Evolutionary conservation across 2,888 invertebrate genomes (phyloP).

Genomic region (Scotopteryx bipunctaria): DNA sequence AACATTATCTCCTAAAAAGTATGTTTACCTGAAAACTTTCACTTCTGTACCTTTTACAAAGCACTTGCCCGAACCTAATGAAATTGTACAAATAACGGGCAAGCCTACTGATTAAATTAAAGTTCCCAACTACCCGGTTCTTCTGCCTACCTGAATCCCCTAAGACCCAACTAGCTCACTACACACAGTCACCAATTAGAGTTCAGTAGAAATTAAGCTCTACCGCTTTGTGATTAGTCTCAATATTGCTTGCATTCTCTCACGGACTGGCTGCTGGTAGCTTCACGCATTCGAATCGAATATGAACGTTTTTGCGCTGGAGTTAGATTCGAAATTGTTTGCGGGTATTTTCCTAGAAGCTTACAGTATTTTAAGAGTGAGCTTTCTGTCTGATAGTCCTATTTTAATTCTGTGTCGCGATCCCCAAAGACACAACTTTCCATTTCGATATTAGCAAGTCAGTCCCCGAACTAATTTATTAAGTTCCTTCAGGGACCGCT

Average conservation of each 20-base stretch:
- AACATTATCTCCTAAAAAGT: neutral
- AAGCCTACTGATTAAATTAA: slow-evolving; percentile 30
- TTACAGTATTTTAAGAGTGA: slow-evolving; percentile 4
- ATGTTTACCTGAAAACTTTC: slow-evolving; percentile 10
- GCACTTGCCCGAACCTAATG: slow-evolving; percentile 18
- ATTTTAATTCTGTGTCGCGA: slow-evolving; percentile 22
- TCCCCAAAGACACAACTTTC: slow-evolving; percentile 42
- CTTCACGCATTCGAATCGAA: neutral
- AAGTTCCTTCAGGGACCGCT: slow-evolving; percentile 41
- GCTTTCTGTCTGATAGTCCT: neutral
- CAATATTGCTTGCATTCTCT: slow-evolving; percentile 2
- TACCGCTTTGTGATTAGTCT: slow-evolving; percentile 7
- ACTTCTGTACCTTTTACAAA: slow-evolving; percentile 13
- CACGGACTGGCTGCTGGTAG: neutral
- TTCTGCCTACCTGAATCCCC: slow-evolving; percentile 25
- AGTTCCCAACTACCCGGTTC: slow-evolving; percentile 24
- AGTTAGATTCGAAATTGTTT: slow-evolving; percentile 14
- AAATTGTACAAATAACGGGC: slow-evolving; percentile 27
- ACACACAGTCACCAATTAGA: neutral
- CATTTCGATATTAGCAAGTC: slow-evolving; percentile 52
- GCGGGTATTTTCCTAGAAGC: neutral
- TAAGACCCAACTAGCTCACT: slow-evolving; percentile 35
- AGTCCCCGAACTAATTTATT: slow-evolving; percentile 49
- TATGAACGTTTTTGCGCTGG: slow-evolving; percentile 10
- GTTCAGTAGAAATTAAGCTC: slow-evolving; percentile 3